Conservation (phyloP, 1,140 invertebrate species). For the Ostrea denselamellosa region DNA sequence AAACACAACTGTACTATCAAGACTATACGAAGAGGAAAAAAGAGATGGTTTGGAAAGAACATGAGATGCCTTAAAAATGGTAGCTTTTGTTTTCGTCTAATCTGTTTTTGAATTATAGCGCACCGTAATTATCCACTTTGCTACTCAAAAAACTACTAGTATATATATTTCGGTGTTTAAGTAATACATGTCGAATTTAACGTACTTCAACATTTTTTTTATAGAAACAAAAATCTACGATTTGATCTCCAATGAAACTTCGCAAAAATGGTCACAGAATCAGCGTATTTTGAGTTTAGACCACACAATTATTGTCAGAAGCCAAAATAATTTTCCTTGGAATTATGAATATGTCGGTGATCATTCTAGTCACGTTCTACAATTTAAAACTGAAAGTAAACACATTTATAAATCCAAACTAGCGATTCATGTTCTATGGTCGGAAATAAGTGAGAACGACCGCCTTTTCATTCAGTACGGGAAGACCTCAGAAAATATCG, state of each 20-base stretch:
- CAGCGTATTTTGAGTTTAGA: neutral
- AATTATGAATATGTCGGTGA: neutral
- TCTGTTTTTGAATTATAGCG: too few species aligned
- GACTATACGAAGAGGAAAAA: neutral
- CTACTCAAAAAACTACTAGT: too few species aligned
- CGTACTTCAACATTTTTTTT: neutral
- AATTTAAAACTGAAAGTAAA: neutral
- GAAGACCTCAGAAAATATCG: neutral
- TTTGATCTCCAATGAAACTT: neutral
- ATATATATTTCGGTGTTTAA: too few species aligned
- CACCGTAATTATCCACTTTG: too few species aligned
- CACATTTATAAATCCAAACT: neutral
- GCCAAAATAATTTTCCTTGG: neutral
- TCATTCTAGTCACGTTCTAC: neutral
- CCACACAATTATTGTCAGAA: neutral
- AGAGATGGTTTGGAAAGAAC: neutral
- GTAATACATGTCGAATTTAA: neutral
- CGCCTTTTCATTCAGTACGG: neutral
- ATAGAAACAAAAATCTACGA: slow-evolving; percentile 4
- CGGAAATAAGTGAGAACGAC: neutral
- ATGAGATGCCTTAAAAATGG: slow-evolving; percentile 10
- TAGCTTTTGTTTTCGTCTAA: neutral
- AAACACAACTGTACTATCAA: neutral
- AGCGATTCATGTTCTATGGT: neutral
- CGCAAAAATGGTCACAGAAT: neutral